Base-by-base conservation (phyloP, 2,888 invertebrate species). In the Volucella inanis region DNA sequence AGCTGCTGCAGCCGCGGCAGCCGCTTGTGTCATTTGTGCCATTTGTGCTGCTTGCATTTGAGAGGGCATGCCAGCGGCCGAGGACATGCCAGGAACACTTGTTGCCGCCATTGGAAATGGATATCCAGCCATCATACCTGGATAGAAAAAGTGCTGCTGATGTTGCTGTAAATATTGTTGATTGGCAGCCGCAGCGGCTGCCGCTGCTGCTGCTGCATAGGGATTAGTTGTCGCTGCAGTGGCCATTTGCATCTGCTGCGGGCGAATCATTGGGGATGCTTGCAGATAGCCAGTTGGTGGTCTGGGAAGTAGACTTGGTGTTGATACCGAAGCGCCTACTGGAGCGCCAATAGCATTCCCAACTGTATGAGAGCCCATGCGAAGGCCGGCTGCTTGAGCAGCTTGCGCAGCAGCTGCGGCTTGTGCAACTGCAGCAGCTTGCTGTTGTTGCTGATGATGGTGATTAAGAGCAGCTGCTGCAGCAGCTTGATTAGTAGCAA, bases 71-170 rank as follows among this genome's bases (percentile, higher is more conserved):
- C 93, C 92, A 6, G 86, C 78, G 38, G 88, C 79, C 65, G 88
- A 75, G 84, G 87, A 78, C 83, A 88, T 78, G 74, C 87, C 87
- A 62, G 89, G 80, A 92, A 92, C 88, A 54, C 45, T 72, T 41
- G 92, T 92, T 64, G 92, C 93, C 88, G 91, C 92, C 88, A 93
- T 93, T 61, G 93, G 92, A 92, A 93, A 93, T 90, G 93, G 87
- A 92, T 94, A 85, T 91, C 93, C 88, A 91, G 93, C 83, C 93
- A 94, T 89, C 93, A 93, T 89, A 74, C 92, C 93, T 2, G 93
- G 90, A 88, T 90, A 87, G 93, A 93, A 89, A 92, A 92, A 90
- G 45, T 89, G 88, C 50, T 89, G 90, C 64, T 86, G 90, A 87
- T 84, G 90, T 87, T 67, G 89, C 90, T 64, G 89, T 84, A 47